Conservation (phyloP, 92 coral and sea anemone species). For the Epizoanthus illoricatus region DNA sequence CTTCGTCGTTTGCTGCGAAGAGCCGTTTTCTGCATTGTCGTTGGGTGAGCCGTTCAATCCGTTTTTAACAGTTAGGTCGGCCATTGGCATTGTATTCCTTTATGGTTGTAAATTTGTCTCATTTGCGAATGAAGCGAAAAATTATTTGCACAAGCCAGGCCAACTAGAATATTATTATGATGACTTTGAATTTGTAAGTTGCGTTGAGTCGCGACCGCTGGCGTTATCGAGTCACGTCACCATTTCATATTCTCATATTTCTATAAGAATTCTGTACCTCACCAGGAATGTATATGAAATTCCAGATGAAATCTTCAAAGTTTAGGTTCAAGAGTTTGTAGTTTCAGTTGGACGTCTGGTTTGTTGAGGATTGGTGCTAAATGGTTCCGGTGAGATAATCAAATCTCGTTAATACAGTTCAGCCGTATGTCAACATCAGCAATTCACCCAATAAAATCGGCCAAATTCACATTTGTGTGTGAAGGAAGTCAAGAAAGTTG, state of each 20-base stretch:
- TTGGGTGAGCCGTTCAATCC: slow-evolving; percentile 51
- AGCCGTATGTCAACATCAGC: neutral
- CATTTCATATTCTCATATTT: slow-evolving; percentile 1
- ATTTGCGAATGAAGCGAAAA: too few species aligned
- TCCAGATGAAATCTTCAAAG: neutral
- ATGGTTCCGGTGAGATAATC: neutral
- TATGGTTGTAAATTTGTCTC: neutral
- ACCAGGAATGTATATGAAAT: neutral
- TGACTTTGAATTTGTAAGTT: too few species aligned
- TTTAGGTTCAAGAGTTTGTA: neutral
- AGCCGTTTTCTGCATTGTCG: slow-evolving; percentile 11
- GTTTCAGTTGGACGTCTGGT: neutral
- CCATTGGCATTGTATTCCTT: slow-evolving; percentile 53
- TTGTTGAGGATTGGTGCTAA: neutral
- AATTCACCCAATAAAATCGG: too few species aligned
- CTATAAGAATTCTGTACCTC: neutral
- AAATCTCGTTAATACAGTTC: neutral
- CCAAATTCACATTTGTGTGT: neutral
- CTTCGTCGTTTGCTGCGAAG: slow-evolving; percentile 13
- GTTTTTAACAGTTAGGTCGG: slow-evolving; percentile 59
- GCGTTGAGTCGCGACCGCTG: too few species aligned
- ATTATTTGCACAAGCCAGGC: neutral
- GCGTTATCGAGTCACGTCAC: too few species aligned
- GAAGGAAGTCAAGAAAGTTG: neutral
- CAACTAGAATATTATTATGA: neutral